Percentiles rank a stretch among this genome's conserved stretches.
Evolutionary conservation across 1,140 invertebrate species (phyloP).

Genomic region (Ceratina australensis): DNA sequence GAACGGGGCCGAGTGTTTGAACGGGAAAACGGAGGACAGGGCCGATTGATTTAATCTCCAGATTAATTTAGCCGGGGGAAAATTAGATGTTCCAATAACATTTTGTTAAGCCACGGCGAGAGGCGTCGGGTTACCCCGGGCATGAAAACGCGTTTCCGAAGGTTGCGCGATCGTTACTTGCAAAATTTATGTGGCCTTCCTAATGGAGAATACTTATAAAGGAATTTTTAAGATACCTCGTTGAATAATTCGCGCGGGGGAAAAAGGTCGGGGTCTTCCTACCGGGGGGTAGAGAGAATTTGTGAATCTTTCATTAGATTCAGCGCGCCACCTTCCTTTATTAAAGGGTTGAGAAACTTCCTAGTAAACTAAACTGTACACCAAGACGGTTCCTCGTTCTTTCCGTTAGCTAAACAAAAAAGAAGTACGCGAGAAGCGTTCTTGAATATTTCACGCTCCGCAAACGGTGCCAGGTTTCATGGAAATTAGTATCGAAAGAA

Average conservation of each 20-base stretch:
- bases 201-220: too few species aligned
- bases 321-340: conserved; percentile 2
- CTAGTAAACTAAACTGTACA: background rate
- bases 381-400: background rate
- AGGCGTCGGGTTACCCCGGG: too few species aligned
- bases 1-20: too few species aligned
- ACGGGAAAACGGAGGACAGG: too few species aligned
- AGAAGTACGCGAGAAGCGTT: background rate
- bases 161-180: too few species aligned
- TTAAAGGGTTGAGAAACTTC: conserved; percentile 24
- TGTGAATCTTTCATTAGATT: conserved; percentile 22
- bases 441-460: conserved; percentile 9
- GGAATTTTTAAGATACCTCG: too few species aligned
- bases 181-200: too few species aligned
- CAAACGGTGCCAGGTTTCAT: background rate
- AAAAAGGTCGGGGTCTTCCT: background rate
- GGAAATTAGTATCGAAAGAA: conserved; percentile 7
- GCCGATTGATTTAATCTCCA: too few species aligned
- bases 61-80: too few species aligned
- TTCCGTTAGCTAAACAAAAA: background rate
- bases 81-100: too few species aligned
- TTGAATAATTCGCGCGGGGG: background rate
- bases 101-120: too few species aligned
- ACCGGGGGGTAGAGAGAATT: background rate
- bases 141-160: too few species aligned